Evolutionary conservation across 2,888 invertebrate species (phyloP).

Genomic region (Acleris literana): DNA sequence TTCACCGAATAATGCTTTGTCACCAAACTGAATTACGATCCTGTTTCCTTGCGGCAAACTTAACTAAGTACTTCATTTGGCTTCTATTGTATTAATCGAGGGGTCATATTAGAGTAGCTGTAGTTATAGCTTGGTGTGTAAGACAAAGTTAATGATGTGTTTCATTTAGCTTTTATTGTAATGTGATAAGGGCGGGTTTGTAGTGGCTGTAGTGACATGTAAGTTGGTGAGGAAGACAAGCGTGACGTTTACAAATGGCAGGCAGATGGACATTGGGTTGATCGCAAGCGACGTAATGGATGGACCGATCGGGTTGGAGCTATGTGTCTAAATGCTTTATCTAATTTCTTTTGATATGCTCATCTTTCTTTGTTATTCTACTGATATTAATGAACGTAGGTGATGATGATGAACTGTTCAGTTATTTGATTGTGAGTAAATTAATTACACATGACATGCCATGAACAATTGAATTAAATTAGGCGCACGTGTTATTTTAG

Average conservation of each 20-base stretch:
- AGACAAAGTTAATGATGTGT: conserved; percentile 39
- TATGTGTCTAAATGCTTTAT: conserved; percentile 18
- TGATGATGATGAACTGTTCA: no score
- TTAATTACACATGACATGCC: no score
- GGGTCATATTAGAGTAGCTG: conserved; percentile 42
- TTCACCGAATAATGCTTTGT: conserved; percentile 70
- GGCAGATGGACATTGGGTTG: conserved; percentile 74
- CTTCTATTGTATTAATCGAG: conserved; percentile 43
- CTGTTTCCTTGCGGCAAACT: conserved; percentile 47
- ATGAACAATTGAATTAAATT: no score
- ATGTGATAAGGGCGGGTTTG: background rate
- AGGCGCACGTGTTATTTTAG: no score
- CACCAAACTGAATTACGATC: conserved; percentile 62
- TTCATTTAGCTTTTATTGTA: conserved; percentile 40
- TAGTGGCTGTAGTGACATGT: conserved; percentile 18
- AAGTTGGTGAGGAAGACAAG: conserved; percentile 49
- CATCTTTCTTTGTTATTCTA: conserved; percentile 5
- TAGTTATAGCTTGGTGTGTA: conserved; percentile 13
- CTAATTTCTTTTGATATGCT: conserved; percentile 20
- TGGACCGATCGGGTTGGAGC: conserved; percentile 56
- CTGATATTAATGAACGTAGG: no score
- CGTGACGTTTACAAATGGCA: conserved; percentile 72
- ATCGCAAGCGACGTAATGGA: conserved; percentile 74
- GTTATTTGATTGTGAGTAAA: no score
- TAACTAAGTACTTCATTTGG: conserved; percentile 31